These are phyloP conservation scores for Leucophora obtusa DNA, from an alignment of 2,888 invertebrate species.

Conservation along the genomic window DNA sequence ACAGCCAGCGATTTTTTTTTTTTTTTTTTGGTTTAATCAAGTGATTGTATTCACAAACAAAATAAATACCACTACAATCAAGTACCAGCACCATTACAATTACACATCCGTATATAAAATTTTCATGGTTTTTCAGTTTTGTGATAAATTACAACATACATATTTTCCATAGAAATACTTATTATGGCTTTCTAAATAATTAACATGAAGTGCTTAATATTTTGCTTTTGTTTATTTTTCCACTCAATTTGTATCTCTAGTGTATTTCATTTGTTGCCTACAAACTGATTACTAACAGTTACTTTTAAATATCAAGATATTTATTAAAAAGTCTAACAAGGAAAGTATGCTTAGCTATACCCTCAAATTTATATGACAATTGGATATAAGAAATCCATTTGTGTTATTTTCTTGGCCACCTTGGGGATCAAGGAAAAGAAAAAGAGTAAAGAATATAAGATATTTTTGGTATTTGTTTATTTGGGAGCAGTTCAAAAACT, in stretches of 20 bases:
- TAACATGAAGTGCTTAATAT: conserved; percentile 33
- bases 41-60: background rate
- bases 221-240: conserved; percentile 17
- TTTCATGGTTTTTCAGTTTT: conserved; percentile 6
- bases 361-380: too few relatives aligned
- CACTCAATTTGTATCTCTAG: conserved; percentile 36
- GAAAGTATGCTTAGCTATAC: too few relatives aligned
- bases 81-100: background rate
- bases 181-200: conserved; percentile 58
- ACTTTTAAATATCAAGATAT: conserved; percentile 18
- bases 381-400: too few relatives aligned
- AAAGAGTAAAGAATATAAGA: too few relatives aligned
- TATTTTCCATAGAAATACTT: conserved; percentile 15
- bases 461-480: too few relatives aligned
- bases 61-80: background rate
- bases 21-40: too few relatives aligned
- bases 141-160: conserved; percentile 26
- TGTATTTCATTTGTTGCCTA: conserved; percentile 20
- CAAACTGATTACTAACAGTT: conserved; percentile 42
- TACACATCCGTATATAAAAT: background rate
- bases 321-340: background rate
- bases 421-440: too few relatives aligned
- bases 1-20: conserved; percentile 3
- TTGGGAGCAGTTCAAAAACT: too few relatives aligned
- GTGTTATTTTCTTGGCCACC: too few relatives aligned